These are phyloP conservation scores for Luscinia megarhynchos DNA, from an alignment of 2,797 vertebrate species.

Conservation along the genomic window DNA sequence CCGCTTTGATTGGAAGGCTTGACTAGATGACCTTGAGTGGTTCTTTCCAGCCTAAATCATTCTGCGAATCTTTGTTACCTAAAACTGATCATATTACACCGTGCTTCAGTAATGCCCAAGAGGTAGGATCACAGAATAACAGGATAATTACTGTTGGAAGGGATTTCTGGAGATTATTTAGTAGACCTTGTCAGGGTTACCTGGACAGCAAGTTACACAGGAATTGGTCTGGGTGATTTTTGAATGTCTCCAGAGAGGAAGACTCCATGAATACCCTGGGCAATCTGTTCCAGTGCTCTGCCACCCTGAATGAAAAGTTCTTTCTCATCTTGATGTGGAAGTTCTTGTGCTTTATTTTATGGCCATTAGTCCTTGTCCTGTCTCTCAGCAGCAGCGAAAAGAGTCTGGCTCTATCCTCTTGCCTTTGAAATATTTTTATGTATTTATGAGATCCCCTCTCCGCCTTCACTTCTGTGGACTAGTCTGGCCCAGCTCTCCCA, in stretches of 20 bases:
- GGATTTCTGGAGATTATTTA: neutral
- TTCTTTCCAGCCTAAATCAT: neutral
- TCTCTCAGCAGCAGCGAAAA: neutral
- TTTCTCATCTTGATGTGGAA: fast-evolving
- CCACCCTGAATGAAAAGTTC: neutral
- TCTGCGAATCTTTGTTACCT: neutral
- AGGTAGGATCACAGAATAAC: neutral
- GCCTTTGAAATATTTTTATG: neutral
- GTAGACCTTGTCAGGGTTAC: neutral
- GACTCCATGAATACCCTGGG: no score
- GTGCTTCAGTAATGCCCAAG: neutral
- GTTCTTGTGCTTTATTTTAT: neutral
- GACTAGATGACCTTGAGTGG: neutral
- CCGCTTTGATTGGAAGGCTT: neutral
- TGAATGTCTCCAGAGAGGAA: neutral
- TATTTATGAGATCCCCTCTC: neutral
- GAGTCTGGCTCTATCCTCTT: neutral
- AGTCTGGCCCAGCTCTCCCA: neutral
- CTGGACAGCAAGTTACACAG: neutral
- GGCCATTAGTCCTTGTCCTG: neutral
- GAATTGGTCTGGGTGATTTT: fast-evolving
- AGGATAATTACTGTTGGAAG: neutral
- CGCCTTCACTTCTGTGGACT: neutral
- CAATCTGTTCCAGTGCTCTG: neutral
- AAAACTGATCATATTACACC: neutral